Evolutionary conservation across 2,888 invertebrate species (phyloP).

Genomic region (Bombyx huttoni): DNA sequence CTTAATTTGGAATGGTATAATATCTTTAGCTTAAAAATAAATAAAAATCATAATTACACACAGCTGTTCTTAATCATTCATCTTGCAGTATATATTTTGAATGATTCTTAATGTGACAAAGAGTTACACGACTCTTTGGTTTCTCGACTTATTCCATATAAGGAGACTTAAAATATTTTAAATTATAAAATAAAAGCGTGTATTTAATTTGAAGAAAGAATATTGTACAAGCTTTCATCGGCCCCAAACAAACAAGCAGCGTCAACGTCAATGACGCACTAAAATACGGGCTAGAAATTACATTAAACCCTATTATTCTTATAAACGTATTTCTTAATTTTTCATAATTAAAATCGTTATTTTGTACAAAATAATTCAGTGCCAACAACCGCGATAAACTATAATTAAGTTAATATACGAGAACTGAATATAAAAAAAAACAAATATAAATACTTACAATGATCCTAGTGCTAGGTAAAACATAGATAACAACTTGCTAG

Average conservation of each 20-base stretch:
- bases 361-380: conserved; percentile 68
- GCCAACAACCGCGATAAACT: conserved; percentile 66
- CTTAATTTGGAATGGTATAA: conserved; percentile 71
- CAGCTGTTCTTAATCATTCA: conserved; percentile 30
- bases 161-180: conserved; percentile 15
- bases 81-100: conserved; percentile 38
- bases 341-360: conserved; percentile 59
- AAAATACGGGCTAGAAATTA: conserved; percentile 18
- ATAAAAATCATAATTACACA: conserved; percentile 45
- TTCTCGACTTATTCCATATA: conserved; percentile 35
- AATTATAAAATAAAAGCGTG: conserved; percentile 23
- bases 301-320: conserved; percentile 25
- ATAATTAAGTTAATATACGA: conserved; percentile 58
- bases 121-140: conserved; percentile 66
- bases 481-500: conserved; percentile 34
- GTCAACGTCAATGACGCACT: conserved; percentile 9
- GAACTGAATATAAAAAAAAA: conserved; percentile 51
- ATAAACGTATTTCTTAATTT: conserved; percentile 48
- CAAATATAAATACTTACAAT: conserved; percentile 49
- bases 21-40: conserved; percentile 65
- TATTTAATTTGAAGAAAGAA: conserved; percentile 14
- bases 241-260: conserved; percentile 12
- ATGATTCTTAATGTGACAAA: conserved; percentile 44
- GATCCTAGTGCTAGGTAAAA: conserved; percentile 33
- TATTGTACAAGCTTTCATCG: conserved; percentile 23